Evolutionary conservation across 64 coral and sea anemone genomes (phyloP).

Genomic region (Astreopora myriophthalma): DNA sequence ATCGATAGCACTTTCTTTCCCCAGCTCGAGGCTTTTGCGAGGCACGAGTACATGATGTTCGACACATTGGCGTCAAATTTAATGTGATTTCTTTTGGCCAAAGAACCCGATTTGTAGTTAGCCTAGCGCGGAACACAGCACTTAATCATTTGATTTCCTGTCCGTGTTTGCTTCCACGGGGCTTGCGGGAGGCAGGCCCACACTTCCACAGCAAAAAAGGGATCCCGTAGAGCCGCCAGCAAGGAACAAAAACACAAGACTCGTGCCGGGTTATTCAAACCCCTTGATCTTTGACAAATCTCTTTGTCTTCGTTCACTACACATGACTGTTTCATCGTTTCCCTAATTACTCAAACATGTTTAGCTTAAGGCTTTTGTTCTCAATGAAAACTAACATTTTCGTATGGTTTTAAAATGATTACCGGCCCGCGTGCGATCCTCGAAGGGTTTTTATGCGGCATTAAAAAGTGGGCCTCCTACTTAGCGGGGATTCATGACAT

Average conservation of each 20-base stretch:
- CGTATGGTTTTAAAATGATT: constrained; percentile 95
- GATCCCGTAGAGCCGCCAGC: constrained; percentile 34
- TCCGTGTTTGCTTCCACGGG: constrained; percentile 37
- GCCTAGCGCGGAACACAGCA: neutral
- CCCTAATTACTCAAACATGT: constrained; percentile 90
- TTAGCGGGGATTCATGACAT: constrained; percentile 62
- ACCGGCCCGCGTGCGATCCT: constrained; percentile 70
- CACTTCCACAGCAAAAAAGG: constrained; percentile 57
- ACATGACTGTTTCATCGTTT: constrained; percentile 79
- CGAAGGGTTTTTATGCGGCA: constrained; percentile 73
- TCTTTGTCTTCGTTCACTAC: constrained; percentile 73
- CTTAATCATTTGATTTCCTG: neutral
- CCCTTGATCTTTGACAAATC: constrained; percentile 88
- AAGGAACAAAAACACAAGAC: constrained; percentile 30
- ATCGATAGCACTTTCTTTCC: constrained; percentile 88
- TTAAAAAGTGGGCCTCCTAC: constrained; percentile 73
- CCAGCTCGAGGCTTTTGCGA: constrained; percentile 69
- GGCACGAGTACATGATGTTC: constrained; percentile 40
- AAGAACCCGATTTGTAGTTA: constrained; percentile 40
- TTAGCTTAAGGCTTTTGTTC: constrained; percentile 87
- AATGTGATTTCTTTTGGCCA: constrained; percentile 73
- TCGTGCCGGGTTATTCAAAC: constrained; percentile 58
- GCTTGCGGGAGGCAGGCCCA: constrained; percentile 16
- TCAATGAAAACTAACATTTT: constrained; percentile 99
- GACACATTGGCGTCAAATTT: constrained; percentile 80